phyloP scores from a whole-genome alignment of 2,888 invertebrate genomes.

The Drosophila imparisetae region DNA sequence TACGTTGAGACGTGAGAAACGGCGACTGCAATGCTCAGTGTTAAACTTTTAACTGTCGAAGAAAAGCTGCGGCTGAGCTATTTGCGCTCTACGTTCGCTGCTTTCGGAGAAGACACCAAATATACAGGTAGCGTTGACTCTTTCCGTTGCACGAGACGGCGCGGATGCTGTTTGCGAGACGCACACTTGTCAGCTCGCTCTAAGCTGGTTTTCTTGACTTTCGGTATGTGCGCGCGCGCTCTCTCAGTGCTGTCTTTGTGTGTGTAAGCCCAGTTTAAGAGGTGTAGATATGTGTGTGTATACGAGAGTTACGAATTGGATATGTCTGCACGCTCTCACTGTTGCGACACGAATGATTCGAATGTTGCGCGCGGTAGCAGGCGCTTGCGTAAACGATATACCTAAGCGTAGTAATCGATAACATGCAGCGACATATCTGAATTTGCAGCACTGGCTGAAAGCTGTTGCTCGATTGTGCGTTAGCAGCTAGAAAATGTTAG shows the following conservation, averaged over 20 bases:
- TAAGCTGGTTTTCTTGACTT: slow-evolving; percentile 66
- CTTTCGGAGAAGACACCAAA: slow-evolving; percentile 51
- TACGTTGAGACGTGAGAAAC: slow-evolving; percentile 40
- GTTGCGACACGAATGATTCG: slow-evolving; percentile 62
- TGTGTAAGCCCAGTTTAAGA: slow-evolving; percentile 66
- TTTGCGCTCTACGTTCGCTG: slow-evolving; percentile 52
- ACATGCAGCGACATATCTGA: not conserved
- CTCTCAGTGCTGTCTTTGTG: slow-evolving; percentile 36
- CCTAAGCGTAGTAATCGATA: slow-evolving; percentile 19
- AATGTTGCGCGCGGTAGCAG: slow-evolving; percentile 35
- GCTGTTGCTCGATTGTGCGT: slow-evolving; percentile 11
- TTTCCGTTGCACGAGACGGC: slow-evolving; percentile 65
- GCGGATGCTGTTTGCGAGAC: slow-evolving; percentile 71
- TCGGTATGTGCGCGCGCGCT: slow-evolving; percentile 48
- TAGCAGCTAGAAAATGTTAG: slow-evolving; percentile 3
- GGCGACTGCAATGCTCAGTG: slow-evolving; percentile 25
- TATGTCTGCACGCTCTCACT: slow-evolving; percentile 56
- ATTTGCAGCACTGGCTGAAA: slow-evolving; percentile 13
- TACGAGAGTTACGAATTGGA: slow-evolving; percentile 15
- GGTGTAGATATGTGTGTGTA: slow-evolving; percentile 20
- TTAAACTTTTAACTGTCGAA: slow-evolving; percentile 44
- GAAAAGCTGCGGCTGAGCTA: slow-evolving; percentile 44
- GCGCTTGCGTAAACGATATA: slow-evolving; percentile 32
- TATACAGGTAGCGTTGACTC: slow-evolving; percentile 66
- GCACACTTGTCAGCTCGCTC: slow-evolving; percentile 75